Evolutionary conservation across 2,888 invertebrate genomes (phyloP).

Genomic region (Cosmopolites sordidus): DNA sequence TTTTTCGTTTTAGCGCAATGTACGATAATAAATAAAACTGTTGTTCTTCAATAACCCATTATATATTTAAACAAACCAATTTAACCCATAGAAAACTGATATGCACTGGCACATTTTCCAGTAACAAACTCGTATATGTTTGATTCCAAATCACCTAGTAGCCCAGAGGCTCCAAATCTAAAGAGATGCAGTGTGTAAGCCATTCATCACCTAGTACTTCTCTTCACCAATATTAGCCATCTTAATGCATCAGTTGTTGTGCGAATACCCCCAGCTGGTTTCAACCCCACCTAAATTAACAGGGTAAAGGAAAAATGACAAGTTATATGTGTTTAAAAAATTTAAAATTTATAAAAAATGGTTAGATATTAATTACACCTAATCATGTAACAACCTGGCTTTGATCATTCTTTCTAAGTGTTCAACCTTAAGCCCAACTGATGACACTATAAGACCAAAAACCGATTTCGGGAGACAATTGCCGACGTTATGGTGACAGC

Average conservation of each 20-base stretch:
- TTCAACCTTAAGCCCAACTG: neutral
- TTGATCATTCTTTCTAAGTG: too few species aligned
- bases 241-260: conserved; percentile 78
- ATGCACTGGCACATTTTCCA: conserved; percentile 37
- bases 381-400: too few species aligned
- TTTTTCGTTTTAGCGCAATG: too few species aligned
- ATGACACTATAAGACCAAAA: neutral
- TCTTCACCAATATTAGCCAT: conserved; percentile 81
- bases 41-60: too few species aligned
- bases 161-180: conserved; percentile 90
- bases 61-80: too few species aligned
- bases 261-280: conserved; percentile 95
- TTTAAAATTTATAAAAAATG: neutral
- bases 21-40: too few species aligned
- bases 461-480: too few species aligned
- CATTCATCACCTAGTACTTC: conserved; percentile 83
- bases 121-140: conserved; percentile 49
- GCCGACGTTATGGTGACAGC: too few species aligned
- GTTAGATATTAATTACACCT: conserved; percentile 10
- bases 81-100: conserved; percentile 44
- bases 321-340: neutral
- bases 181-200: conserved; percentile 75
- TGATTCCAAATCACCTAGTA: conserved; percentile 74
- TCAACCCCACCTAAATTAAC: conserved; percentile 84
- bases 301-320: too few species aligned